phyloP scores from a whole-genome alignment of 2,888 invertebrate genomes.

The Drosophila atripex region DNA sequence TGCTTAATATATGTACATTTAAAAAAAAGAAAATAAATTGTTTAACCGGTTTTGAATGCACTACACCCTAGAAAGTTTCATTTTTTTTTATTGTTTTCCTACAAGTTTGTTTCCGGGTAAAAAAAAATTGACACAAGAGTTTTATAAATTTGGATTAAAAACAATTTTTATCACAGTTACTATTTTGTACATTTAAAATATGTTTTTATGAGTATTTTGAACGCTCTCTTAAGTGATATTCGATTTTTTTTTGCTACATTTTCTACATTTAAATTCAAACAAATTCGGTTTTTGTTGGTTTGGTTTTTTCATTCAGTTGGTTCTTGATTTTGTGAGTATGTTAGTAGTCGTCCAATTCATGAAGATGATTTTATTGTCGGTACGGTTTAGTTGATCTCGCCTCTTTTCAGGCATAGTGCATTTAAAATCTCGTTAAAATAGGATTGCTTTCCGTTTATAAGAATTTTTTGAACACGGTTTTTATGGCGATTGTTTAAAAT shows the following conservation, averaged over 20 bases:
- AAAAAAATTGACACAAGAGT: background rate
- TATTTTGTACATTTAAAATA: conserved; percentile 2
- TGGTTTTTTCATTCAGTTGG: conserved; percentile 8
- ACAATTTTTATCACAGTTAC: conserved; percentile 30
- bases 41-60: conserved; percentile 77
- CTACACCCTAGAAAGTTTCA: conserved; percentile 61
- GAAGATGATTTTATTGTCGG: conserved; percentile 30
- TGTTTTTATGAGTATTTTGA: conserved; percentile 23
- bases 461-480: conserved; percentile 54
- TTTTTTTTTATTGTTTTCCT: background rate
- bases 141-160: conserved; percentile 2
- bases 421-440: conserved; percentile 74
- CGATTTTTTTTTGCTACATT: conserved; percentile 26
- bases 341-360: conserved; percentile 49
- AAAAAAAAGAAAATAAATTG: conserved; percentile 33
- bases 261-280: conserved; percentile 32
- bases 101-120: background rate
- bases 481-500: conserved; percentile 46
- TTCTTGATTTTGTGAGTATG: conserved; percentile 30
- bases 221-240: conserved; percentile 8
- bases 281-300: conserved; percentile 33
- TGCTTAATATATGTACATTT: conserved; percentile 55
- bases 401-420: conserved; percentile 66
- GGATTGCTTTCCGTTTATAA: conserved; percentile 51
- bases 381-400: conserved; percentile 39